These are phyloP conservation scores for Sula dactylatra DNA, from an alignment of 2,113 vertebrate species.

Conservation along the genomic window DNA sequence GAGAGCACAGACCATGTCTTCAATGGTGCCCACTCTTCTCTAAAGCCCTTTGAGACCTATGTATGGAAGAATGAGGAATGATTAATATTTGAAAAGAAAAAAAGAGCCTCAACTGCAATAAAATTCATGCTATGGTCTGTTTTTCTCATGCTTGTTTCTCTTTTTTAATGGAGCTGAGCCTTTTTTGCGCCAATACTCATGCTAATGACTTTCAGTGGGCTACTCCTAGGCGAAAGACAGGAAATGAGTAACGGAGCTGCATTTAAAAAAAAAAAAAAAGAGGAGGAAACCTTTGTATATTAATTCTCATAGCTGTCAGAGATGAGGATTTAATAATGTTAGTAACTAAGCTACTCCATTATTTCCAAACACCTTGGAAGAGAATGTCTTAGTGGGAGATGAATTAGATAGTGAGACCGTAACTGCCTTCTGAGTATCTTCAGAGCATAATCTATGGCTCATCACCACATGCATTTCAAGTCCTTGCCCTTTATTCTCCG, in stretches of 20 bases:
- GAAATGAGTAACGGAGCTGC: not conserved
- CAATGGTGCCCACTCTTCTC: accelerated
- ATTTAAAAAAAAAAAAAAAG: not conserved
- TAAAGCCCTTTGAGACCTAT: not conserved
- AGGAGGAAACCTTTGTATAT: slow-evolving; percentile 22
- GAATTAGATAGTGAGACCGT: not conserved
- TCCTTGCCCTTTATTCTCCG: slow-evolving; percentile 17
- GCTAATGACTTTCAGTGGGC: not conserved
- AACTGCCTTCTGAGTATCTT: not conserved
- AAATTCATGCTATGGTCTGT: not conserved
- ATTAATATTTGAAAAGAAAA: not conserved
- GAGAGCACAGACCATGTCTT: not conserved
- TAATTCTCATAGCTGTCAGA: slow-evolving; percentile 47
- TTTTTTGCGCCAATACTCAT: not conserved
- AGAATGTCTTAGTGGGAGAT: slow-evolving; percentile 32
- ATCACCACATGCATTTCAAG: not conserved
- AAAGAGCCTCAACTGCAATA: not conserved
- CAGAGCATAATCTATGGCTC: not conserved
- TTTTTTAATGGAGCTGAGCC: not conserved
- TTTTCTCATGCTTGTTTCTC: not conserved
- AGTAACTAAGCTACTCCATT: slow-evolving; percentile 53
- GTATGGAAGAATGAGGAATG: not conserved
- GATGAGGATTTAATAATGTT: slow-evolving; percentile 55
- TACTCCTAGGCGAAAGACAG: not conserved
- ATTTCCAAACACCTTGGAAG: slow-evolving; percentile 47